A percentile compares a stretch with the other conserved stretches of the same genome.
These are phyloP conservation scores for Tor tambroides DNA, from an alignment of 2,113 vertebrate genomes.

Conservation along the genomic window DNA sequence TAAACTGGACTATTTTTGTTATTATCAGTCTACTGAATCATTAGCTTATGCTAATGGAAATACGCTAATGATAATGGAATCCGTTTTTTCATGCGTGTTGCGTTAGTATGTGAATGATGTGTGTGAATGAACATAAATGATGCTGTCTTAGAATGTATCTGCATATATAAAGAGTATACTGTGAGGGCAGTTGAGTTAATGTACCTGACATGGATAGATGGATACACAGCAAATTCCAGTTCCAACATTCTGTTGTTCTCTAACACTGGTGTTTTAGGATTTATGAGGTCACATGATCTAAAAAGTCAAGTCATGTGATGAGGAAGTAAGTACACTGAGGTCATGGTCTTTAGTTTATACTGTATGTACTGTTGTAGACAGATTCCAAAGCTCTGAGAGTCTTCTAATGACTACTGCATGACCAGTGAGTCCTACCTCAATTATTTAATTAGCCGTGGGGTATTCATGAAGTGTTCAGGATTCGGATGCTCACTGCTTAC, in stretches of 20 bases:
- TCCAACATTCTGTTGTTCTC: not conserved
- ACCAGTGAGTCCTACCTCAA: slow-evolving; percentile 48
- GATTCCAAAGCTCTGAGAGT: slow-evolving; percentile 28
- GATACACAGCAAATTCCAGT: not conserved
- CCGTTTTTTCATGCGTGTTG: no score
- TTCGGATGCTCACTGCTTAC: slow-evolving; percentile 9
- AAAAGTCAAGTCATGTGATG: slow-evolving; percentile 12
- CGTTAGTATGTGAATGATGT: no score
- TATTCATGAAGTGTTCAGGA: slow-evolving; percentile 48
- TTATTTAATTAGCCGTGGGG: slow-evolving; percentile 55
- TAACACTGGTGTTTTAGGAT: not conserved
- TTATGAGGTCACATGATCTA: slow-evolving; percentile 3
- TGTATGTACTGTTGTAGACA: slow-evolving; percentile 27
- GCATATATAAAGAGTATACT: not conserved
- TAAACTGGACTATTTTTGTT: no score
- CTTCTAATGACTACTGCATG: slow-evolving; percentile 56
- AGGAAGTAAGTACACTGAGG: not conserved
- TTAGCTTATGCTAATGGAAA: no score
- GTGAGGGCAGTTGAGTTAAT: not conserved
- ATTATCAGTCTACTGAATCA: no score
- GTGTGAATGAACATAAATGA: no score
- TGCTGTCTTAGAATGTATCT: not conserved
- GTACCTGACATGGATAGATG: not conserved
- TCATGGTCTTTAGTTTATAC: slow-evolving; percentile 32
- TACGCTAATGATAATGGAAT: no score